These are phyloP conservation scores for Trinectes maculatus DNA, from an alignment of 2,113 vertebrate genomes.

Conservation along the genomic window DNA sequence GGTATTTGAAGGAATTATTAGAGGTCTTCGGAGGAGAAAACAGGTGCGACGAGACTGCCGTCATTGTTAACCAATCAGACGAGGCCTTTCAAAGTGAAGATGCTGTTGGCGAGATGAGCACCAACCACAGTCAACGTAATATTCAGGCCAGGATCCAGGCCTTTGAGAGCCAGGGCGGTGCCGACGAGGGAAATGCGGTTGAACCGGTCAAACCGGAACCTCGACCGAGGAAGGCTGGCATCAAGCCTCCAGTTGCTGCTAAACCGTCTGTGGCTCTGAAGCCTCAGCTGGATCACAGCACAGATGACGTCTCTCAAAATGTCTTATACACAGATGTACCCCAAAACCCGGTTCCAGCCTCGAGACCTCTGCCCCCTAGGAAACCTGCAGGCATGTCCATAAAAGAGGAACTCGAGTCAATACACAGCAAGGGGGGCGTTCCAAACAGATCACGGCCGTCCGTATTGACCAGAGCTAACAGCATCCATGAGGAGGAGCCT, in stretches of 20 bases:
- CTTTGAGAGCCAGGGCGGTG: constrained; percentile 85
- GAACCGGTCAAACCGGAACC: constrained; percentile 80
- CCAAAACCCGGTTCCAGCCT: constrained; percentile 73
- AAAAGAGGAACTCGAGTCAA: constrained; percentile 51
- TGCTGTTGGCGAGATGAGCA: constrained; percentile 82
- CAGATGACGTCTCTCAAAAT: constrained; percentile 33
- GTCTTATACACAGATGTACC: constrained; percentile 32
- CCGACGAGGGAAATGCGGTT: constrained; percentile 58
- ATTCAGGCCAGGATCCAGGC: constrained; percentile 90
- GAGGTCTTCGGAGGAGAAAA: constrained; percentile 73
- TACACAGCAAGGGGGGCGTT: constrained; percentile 49
- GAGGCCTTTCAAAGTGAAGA: constrained; percentile 40
- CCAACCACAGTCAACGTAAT: constrained; percentile 82
- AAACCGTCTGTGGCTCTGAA: constrained; percentile 86
- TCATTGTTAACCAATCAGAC: constrained; percentile 16
- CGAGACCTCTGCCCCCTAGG: constrained; percentile 81
- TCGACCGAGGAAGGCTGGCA: constrained; percentile 77
- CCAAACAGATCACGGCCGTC: constrained; percentile 69
- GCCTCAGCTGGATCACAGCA: constrained; percentile 56
- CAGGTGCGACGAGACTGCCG: constrained; percentile 36
- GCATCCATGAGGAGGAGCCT: constrained; percentile 68
- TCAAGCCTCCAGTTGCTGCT: constrained; percentile 79
- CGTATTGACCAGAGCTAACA: constrained; percentile 74
- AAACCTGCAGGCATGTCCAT: constrained; percentile 66
- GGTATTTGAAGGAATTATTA: constrained; percentile 75